Evolutionary conservation across 35 echinoderm and acorn worm species (phyloP).

Genomic region (Lytechinus pictus): DNA sequence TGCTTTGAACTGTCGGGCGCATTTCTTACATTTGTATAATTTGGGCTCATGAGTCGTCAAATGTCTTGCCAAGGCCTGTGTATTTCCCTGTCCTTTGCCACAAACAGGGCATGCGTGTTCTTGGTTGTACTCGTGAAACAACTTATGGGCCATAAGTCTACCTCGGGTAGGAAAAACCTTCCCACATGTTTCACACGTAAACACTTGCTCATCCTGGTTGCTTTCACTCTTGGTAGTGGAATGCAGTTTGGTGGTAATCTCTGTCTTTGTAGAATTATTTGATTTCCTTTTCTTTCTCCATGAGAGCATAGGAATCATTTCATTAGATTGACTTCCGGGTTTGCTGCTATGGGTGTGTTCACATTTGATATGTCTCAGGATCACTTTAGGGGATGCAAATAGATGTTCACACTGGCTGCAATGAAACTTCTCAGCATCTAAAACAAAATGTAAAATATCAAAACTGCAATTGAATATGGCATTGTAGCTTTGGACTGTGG

Average conservation of each 20-base stretch:
- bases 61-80: not conserved
- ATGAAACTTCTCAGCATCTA: not conserved
- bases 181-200: not conserved
- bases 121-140: not conserved
- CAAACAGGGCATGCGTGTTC: not conserved
- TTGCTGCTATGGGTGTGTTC: not conserved
- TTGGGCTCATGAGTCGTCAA: not conserved
- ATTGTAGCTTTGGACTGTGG: not conserved
- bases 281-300: not conserved
- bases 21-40: not conserved
- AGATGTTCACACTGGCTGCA: not conserved
- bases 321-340: not conserved
- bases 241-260: not conserved
- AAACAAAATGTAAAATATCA: not conserved
- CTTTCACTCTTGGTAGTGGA: not conserved
- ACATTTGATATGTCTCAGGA: conserved; percentile 34
- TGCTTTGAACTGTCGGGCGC: not conserved
- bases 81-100: not conserved
- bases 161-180: not conserved
- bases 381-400: not conserved
- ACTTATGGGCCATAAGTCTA: not conserved
- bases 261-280: not conserved
- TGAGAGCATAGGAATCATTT: not conserved
- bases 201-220: not conserved
- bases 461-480: not conserved